These are phyloP conservation scores for Oophaga pumilio DNA, from an alignment of 2,113 vertebrate species.

Conservation along the genomic window DNA sequence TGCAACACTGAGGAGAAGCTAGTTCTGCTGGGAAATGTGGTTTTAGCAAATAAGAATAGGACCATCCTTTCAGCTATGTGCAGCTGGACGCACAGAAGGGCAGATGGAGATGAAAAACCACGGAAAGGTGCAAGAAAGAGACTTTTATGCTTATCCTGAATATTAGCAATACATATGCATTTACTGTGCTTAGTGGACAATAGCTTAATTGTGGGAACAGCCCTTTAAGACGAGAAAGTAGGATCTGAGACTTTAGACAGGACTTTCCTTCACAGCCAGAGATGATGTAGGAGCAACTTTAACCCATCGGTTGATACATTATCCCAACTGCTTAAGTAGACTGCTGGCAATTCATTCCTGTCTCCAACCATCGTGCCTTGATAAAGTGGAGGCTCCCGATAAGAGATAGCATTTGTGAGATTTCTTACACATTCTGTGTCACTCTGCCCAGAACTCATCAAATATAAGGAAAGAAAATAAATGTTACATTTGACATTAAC, in stretches of 20 bases:
- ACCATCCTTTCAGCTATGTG: no score
- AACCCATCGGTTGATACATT: neutral
- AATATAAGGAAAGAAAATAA: slow-evolving; percentile 2
- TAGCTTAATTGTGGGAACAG: no score
- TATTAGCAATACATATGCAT: no score
- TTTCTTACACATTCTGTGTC: neutral
- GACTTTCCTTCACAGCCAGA: neutral
- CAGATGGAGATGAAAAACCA: no score
- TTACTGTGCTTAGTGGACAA: no score
- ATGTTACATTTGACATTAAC: slow-evolving; percentile 11
- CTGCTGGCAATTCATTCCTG: neutral
- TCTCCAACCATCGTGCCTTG: neutral
- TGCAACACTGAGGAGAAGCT: no score
- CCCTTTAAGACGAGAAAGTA: neutral
- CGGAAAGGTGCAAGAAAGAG: no score
- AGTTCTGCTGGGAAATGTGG: no score
- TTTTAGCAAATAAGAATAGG: no score
- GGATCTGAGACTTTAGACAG: neutral
- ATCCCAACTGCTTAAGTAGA: neutral
- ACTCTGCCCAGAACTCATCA: neutral
- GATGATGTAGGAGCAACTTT: neutral
- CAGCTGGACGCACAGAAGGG: no score
- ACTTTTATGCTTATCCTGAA: no score
- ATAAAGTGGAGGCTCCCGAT: neutral
- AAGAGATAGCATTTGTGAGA: slow-evolving; percentile 13